Evolutionary conservation across 1,140 invertebrate species (phyloP), one percentile per base, ranked within the genome.

Genomic region (Microplitis demolitor): DNA sequence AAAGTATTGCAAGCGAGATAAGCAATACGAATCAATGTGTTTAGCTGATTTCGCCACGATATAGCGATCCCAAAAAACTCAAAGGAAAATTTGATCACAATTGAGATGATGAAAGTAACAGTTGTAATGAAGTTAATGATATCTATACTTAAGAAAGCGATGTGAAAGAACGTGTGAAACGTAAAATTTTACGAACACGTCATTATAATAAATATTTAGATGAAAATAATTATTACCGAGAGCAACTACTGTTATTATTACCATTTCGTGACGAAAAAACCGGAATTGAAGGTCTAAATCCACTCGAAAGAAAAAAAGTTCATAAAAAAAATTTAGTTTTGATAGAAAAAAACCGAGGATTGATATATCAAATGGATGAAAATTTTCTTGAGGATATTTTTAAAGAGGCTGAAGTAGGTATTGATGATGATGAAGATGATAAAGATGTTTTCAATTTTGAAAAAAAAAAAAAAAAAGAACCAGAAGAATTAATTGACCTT

Each of bases 1-100:
- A 33, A 62, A 62, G 31, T 62, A 62, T 31, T 62, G 60, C 34
- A 62, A 62, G 31, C 60, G 60, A 6, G 31, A 62, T 34, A 62
- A 62, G n/a, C 8, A 5, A 9, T 62, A 62, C 5, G n/a, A 33
- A 6, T 62, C 60, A 33, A 33, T 62, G 31, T 62, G 60, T n/a
- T 62, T 62, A 62, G 60, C 60, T n/a, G 60, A 62, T n/a, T 62
- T 62, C 34, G 60, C 60, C 4, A 62, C 60, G 60, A 62, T 62
- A 33, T n/a, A 62, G n/a, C 34, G 60, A 62, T 62, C 31, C 31
- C n/a, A 31, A 62, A 9, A 62, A 62, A 62, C 60, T 62, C 34
- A 35, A 6, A 8, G 31, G 0, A 33, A 62, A 8, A 62, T 37
- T 33, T 33, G 60, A 62, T 14, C 8, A 11, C 4, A 31, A 62